phyloP scores from a whole-genome alignment of 2,888 invertebrate species.

The Rhagonycha fulva region DNA sequence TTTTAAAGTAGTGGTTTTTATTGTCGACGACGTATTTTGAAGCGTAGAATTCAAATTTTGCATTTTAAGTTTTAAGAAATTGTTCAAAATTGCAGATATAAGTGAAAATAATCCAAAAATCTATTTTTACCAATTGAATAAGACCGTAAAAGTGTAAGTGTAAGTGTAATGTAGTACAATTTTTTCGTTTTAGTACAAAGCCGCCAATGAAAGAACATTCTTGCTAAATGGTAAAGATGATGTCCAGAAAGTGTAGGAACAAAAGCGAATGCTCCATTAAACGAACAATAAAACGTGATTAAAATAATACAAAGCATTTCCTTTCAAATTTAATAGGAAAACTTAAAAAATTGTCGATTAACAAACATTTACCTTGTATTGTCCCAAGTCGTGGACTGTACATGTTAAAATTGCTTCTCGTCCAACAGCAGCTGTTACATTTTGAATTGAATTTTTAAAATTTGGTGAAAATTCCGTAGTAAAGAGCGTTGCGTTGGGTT shows the following conservation, averaged over 20 bases:
- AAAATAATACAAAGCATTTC: background rate
- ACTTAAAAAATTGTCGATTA: background rate
- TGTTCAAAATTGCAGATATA: too few relatives aligned
- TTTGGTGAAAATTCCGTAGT: conserved; percentile 14
- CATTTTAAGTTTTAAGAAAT: too few relatives aligned
- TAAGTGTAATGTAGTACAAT: too few relatives aligned
- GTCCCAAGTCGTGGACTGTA: conserved; percentile 24
- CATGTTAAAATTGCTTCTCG: conserved; percentile 26
- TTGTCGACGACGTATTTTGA: too few relatives aligned
- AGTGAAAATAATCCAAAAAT: too few relatives aligned
- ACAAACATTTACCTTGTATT: conserved; percentile 24
- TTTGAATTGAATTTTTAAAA: conserved; percentile 22
- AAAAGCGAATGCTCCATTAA: background rate
- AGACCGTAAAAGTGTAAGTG: too few relatives aligned
- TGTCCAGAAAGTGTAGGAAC: background rate
- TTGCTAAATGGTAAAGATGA: background rate
- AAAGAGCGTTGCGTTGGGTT: background rate
- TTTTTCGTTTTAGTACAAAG: too few relatives aligned
- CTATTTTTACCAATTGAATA: too few relatives aligned
- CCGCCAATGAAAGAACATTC: background rate
- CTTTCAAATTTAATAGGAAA: background rate
- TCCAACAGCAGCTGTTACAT: conserved; percentile 27
- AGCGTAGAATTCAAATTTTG: too few relatives aligned
- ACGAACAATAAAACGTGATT: background rate
- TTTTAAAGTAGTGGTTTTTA: too few relatives aligned